Percentiles rank a stretch among this genome's conserved stretches.
Evolutionary conservation across 2,888 invertebrate species (phyloP).

Genomic region (Callosobruchus maculatus): DNA sequence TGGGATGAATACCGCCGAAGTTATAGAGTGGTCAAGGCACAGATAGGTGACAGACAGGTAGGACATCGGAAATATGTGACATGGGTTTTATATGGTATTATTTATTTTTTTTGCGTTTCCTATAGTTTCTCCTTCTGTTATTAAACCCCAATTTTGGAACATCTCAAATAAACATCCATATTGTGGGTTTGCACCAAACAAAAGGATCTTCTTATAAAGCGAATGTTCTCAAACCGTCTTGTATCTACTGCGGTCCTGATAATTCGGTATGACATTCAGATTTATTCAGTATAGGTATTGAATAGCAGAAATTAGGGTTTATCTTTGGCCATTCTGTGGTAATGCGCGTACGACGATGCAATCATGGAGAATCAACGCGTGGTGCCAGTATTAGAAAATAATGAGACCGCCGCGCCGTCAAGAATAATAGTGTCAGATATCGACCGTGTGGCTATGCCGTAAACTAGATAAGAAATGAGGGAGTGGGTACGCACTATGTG

Average conservation of each 20-base stretch:
- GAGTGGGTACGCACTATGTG: neutral
- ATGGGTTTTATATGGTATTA: too few relatives aligned
- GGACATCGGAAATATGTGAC: too few relatives aligned
- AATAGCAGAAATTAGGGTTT: neutral
- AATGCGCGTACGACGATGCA: neutral
- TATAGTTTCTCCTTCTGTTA: too few relatives aligned
- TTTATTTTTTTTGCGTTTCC: too few relatives aligned
- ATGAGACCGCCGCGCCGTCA: neutral
- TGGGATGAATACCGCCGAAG: too few relatives aligned
- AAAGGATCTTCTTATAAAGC: too few relatives aligned
- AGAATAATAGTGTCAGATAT: neutral
- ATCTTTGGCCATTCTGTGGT: neutral
- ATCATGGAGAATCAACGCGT: neutral
- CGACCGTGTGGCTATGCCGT: neutral
- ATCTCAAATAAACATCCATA: too few relatives aligned
- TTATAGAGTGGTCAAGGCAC: too few relatives aligned
- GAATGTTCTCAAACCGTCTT: too few relatives aligned
- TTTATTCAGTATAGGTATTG: neutral
- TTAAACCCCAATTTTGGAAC: too few relatives aligned
- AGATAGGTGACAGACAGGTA: too few relatives aligned
- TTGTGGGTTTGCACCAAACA: too few relatives aligned
- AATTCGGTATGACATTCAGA: neutral
- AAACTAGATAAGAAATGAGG: neutral
- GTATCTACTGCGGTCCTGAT: neutral
- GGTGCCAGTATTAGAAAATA: neutral